Base-by-base conservation (phyloP, 2,888 invertebrate species). In the Merodon equestris region DNA sequence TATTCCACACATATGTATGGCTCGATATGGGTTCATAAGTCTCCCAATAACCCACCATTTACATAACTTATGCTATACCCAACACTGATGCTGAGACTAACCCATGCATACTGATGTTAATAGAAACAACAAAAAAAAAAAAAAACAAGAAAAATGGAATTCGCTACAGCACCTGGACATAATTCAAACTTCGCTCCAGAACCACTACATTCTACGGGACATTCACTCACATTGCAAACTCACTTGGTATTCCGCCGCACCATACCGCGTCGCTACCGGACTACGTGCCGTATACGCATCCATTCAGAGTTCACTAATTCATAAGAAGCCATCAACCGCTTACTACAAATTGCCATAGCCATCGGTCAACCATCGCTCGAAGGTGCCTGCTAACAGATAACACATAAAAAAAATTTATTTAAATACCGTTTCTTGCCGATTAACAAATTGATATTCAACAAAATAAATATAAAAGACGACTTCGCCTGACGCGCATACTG, bases 281-380 rank as follows among this genome's bases (percentile, higher is more conserved):
- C 68, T 79, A 79, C 79, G 79, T 79, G 70, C 64, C 74, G 63
- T 74, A 79, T 79, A 79, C 74, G 64, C 68, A 74, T 79, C 68
- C 79, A 79, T 79, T 79, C 74, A 79, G 53, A 79, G 79, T 64
- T 74, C 79, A 74, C 63, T 74, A 79, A 79, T 79, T 79, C 79
- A 79, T 79, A 74, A 79, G 79, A 79, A 77, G 72, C 38, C 71
- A 27, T 27, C 60, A 47, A 54, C 27, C 73, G 9, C 40, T n/a
- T 10, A n/a, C 40, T 40, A 40, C n/a, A 61, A 54, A 67, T 50
- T 44, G 58, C 74, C 67, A 74, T 4, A 67, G 74, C 67, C 74
- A 67, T 60, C 74, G 38, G 67, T 74, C 74, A 74, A 60, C 58
- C 74, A 67, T 53, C 57, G 54, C 48, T 45, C 53, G 56, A 50